Conservation (phyloP, 37 sponge, comb jelly and placozoan genomes). For the Tethya wilhelma region DNA sequence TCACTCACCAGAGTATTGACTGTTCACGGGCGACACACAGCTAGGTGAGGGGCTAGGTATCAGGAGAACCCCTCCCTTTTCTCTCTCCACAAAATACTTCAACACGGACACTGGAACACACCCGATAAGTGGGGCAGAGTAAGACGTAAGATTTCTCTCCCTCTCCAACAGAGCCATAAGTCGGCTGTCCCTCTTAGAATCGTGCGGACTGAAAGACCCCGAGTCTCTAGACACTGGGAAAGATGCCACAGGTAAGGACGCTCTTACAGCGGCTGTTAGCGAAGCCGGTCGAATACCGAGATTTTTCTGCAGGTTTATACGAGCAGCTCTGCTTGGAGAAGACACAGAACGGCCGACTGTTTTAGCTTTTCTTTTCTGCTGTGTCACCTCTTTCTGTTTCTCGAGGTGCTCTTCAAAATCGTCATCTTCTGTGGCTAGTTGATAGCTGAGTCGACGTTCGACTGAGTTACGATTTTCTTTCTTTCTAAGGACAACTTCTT, state of each 20-base stretch:
- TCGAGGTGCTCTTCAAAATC: not conserved
- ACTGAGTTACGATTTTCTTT: not conserved
- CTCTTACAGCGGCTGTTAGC: not conserved
- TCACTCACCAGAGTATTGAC: no score
- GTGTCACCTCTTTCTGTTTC: no score
- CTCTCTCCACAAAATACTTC: conserved; percentile 11
- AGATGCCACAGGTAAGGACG: no score
- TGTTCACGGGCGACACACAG: no score
- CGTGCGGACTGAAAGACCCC: no score
- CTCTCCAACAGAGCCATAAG: conserved; percentile 8
- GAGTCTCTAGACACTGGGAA: no score
- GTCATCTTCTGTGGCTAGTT: conserved; percentile 23
- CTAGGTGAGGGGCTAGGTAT: no score
- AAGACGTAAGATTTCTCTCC: conserved; percentile 11
- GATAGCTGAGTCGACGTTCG: conserved; percentile 6
- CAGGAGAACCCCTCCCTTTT: not conserved
- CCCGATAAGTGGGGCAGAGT: conserved; percentile 42
- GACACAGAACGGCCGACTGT: not conserved
- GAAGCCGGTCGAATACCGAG: not conserved
- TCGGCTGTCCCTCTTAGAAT: no score
- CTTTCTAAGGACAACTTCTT: not conserved
- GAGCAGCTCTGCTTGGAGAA: not conserved
- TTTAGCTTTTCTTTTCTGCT: no score
- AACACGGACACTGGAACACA: conserved; percentile 42
- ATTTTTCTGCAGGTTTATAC: not conserved